Evolutionary conservation across 2,113 vertebrate genomes (phyloP), one percentile per base, ranked within the genome.

Genomic region (Plotosus lineatus): DNA sequence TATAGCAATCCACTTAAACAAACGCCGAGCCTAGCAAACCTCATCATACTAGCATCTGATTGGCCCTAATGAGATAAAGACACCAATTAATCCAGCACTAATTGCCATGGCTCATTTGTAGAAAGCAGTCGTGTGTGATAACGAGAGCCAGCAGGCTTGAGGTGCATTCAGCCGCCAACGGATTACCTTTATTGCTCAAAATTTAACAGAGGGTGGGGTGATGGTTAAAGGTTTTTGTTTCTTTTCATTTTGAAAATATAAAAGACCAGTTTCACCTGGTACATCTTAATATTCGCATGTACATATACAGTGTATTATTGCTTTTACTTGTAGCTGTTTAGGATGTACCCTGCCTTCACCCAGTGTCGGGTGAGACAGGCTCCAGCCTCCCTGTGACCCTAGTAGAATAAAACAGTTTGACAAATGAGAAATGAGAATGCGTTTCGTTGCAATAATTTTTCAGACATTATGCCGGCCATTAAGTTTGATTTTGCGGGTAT

Each of bases 41-140:
- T 98, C 96, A 98, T 99, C 97, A 98, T 96, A 95, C 95, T 94
- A 95, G 95, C 96, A 98, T 98, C 97, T 95, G 96, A 98, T 97
- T 95, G 96, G 95, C 96, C 94, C 96, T 99, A 98, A 98, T 96
- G 96, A 98, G 96, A 97, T 99, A 98, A 98, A 99, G 96, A 97
- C 96, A 96, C 95, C 95, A 98, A 98, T 99, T 98, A 99, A 99
- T 99, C 97, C 96, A 95, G 95, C 94, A 95, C 96, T 98, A 98
- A 99, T 97, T 97, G 96, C 94, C 93, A 94, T 91, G 94, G 95
- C 94, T 93, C 94, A 92, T 96, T 96, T 96, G 94, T 94, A 91
- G 94, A 94, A 90, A 95, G 97, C 95, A 96, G 95, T 94, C 94
- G 96, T 17, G 96, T 94, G 95, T 95, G 94, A 95, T 95, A 96